A percentile compares a stretch with the other conserved stretches of the same genome.
phyloP scores from a whole-genome alignment of 2,113 vertebrate species.

The Coreoperca whiteheadi region DNA sequence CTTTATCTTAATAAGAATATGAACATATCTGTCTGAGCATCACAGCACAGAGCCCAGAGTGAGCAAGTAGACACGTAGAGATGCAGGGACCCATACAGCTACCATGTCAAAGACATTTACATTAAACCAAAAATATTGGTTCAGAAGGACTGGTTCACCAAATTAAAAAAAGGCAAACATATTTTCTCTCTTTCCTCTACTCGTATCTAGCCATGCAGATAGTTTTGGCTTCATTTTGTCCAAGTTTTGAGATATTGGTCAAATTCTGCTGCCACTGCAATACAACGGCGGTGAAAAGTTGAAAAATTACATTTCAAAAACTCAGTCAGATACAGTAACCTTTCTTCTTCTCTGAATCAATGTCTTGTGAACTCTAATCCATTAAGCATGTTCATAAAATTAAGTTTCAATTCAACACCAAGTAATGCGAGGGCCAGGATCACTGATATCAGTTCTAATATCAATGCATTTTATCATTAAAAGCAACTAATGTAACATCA shows the following conservation, averaged over 20 bases:
- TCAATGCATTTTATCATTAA: not conserved
- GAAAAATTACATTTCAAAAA: conserved; percentile 5
- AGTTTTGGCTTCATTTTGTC: not conserved
- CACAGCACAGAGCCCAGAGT: not conserved
- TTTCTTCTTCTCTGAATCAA: not conserved
- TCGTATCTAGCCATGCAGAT: not conserved
- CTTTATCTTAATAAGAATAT: conserved; percentile 34
- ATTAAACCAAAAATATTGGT: not conserved
- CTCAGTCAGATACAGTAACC: not conserved
- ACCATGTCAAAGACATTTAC: not conserved
- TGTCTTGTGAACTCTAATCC: not conserved
- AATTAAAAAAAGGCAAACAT: not conserved
- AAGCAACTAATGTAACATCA: not conserved
- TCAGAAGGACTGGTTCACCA: not conserved
- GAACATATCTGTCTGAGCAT: conserved; percentile 12
- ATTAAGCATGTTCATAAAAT: not conserved
- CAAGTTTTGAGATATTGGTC: not conserved
- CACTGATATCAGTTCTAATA: not conserved
- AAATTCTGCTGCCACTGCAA: not conserved
- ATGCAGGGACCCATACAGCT: not conserved
- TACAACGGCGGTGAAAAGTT: not conserved
- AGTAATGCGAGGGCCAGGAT: not conserved
- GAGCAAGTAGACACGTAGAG: not conserved
- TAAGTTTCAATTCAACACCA: not conserved
- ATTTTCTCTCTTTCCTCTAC: not conserved